Conservation (phyloP, 2,113 vertebrate species). For the Sphaerodactylus townsendi region DNA sequence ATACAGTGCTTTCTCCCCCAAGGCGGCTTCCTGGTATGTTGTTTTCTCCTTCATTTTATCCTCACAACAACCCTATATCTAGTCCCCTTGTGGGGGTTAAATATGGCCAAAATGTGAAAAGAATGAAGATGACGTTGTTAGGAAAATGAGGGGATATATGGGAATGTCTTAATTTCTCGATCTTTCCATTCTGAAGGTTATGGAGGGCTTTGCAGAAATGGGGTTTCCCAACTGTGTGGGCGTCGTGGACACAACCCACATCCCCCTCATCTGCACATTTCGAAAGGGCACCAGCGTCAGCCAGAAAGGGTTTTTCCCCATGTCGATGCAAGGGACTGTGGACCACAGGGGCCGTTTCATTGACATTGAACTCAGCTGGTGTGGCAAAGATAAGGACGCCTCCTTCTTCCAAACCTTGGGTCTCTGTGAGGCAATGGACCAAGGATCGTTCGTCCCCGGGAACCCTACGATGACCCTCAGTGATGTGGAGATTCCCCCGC, state of each 20-base stretch:
- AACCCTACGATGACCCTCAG: background rate
- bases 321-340: constrained; percentile 1
- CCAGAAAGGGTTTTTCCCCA: constrained; percentile 16
- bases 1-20: too few species aligned
- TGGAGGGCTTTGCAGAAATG: constrained; percentile 21
- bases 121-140: too few species aligned
- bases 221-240: constrained; percentile 11
- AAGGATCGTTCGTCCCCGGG: background rate
- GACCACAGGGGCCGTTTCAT: constrained; percentile 19
- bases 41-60: too few species aligned
- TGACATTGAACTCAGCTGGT: constrained; percentile 12
- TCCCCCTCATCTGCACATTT: constrained; percentile 2
- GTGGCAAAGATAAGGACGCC: background rate
- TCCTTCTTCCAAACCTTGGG: background rate
- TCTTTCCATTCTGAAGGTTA: background rate
- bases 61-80: too few species aligned
- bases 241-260: background rate
- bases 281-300: constrained; percentile 11
- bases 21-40: too few species aligned
- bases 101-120: too few species aligned
- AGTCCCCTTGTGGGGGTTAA: too few species aligned
- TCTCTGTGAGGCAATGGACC: constrained; percentile 5
- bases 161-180: background rate
- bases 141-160: too few species aligned
- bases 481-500: background rate